phyloP scores from a whole-genome alignment of 2,888 invertebrate species.

The Callinectes sapidus region DNA sequence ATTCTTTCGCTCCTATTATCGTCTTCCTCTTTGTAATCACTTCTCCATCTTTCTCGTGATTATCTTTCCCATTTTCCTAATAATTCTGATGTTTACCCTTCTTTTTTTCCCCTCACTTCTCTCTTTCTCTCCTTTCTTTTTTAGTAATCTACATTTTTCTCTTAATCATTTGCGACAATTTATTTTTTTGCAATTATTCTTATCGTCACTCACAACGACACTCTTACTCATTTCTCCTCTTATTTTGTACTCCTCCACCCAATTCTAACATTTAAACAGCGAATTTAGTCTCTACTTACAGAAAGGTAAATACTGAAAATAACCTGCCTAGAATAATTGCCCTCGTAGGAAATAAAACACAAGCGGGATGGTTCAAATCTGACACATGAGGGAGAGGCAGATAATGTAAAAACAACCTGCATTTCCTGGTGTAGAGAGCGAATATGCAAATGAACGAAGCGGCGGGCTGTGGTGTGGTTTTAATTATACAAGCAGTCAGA shows the following conservation, averaged over 20 bases:
- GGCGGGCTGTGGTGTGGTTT: conserved; percentile 35
- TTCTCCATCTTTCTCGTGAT: conserved; percentile 17
- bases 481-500: conserved; percentile 56
- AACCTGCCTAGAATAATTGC: neutral
- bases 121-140: neutral
- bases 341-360: neutral
- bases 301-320: neutral
- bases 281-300: neutral
- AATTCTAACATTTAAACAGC: neutral
- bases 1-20: neutral
- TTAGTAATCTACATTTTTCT: neutral
- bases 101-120: neutral
- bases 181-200: neutral
- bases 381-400: neutral
- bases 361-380: neutral
- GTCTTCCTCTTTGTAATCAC: conserved; percentile 35
- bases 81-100: neutral
- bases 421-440: neutral
- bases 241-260: neutral
- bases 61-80: conserved; percentile 26
- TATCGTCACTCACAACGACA: neutral
- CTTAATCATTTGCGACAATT: neutral
- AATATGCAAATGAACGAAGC: conserved; percentile 56
- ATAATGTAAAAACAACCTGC: neutral
- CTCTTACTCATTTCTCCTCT: neutral